A percentile compares a stretch with the other conserved stretches of the same genome.
These are phyloP conservation scores for Sebastes kiyomatsui DNA, from an alignment of 2,797 vertebrate species.

Conservation along the genomic window DNA sequence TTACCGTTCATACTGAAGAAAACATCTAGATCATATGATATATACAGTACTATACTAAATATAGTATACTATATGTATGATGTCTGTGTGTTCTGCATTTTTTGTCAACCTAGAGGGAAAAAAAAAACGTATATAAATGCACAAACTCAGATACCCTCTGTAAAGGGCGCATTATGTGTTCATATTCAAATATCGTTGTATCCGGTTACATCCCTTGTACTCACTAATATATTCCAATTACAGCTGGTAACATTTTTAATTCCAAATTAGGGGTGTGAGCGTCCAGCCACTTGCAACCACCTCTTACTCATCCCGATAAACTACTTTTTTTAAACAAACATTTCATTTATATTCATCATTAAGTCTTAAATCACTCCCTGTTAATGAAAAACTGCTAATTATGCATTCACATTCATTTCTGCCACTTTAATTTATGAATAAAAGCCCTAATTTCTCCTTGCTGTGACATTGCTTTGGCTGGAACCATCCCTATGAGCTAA, in stretches of 20 bases:
- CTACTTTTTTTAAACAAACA: constrained; percentile 35
- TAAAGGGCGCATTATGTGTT: neutral
- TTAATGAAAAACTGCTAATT: constrained; percentile 47
- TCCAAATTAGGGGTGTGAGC: neutral
- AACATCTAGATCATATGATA: neutral
- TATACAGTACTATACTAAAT: no score
- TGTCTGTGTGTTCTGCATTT: neutral
- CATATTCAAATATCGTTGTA: neutral
- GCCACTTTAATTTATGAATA: constrained; percentile 36
- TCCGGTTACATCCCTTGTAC: neutral
- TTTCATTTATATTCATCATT: constrained; percentile 43
- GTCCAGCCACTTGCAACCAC: neutral
- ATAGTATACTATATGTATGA: no score
- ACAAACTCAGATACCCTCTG: neutral
- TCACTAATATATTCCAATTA: neutral
- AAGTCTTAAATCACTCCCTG: constrained; percentile 34
- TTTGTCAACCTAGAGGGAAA: neutral
- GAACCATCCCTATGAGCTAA: constrained; percentile 36
- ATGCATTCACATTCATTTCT: constrained; percentile 52
- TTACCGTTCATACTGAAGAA: neutral
- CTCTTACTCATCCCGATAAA: constrained; percentile 4
- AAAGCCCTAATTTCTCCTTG: constrained; percentile 20
- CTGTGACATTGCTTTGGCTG: constrained; percentile 48
- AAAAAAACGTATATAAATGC: neutral
- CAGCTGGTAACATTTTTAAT: constrained; percentile 20